Conservation (phyloP, 2,113 vertebrate genomes). For the Reinhardtius hippoglossoides region DNA sequence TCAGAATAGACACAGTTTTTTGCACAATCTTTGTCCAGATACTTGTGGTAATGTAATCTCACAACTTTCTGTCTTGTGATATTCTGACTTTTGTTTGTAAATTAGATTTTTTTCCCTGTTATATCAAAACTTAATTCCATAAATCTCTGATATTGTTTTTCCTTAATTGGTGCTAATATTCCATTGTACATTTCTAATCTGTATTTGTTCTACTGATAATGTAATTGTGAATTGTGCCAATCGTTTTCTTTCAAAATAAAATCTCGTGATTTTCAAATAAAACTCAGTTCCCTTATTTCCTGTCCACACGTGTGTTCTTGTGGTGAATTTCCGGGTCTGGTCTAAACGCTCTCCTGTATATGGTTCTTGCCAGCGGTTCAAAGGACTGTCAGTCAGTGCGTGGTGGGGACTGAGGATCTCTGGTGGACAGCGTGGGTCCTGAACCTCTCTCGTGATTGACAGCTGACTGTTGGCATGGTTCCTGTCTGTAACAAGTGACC, state of each 20-base stretch:
- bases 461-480: slow-evolving; percentile 67
- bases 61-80: too few relatives aligned
- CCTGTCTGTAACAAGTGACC: slow-evolving; percentile 70
- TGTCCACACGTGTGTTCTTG: neutral
- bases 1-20: too few relatives aligned
- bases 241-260: neutral
- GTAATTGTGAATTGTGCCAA: neutral
- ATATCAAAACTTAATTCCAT: too few relatives aligned
- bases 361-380: slow-evolving; percentile 33
- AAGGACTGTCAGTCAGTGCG: slow-evolving; percentile 50
- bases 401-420: slow-evolving; percentile 48
- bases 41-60: too few relatives aligned
- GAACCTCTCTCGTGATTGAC: slow-evolving; percentile 69
- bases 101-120: too few relatives aligned
- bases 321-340: neutral
- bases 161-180: too few relatives aligned
- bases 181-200: neutral
- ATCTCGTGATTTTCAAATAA: slow-evolving; percentile 37
- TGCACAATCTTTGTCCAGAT: too few relatives aligned
- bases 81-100: too few relatives aligned
- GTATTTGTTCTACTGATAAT: slow-evolving; percentile 4
- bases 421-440: slow-evolving; percentile 52
- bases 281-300: neutral
- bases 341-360: slow-evolving; percentile 8
- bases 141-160: too few relatives aligned